Base-by-base conservation (phyloP, 2,888 invertebrate species). In the Rhabditoides inermis region DNA sequence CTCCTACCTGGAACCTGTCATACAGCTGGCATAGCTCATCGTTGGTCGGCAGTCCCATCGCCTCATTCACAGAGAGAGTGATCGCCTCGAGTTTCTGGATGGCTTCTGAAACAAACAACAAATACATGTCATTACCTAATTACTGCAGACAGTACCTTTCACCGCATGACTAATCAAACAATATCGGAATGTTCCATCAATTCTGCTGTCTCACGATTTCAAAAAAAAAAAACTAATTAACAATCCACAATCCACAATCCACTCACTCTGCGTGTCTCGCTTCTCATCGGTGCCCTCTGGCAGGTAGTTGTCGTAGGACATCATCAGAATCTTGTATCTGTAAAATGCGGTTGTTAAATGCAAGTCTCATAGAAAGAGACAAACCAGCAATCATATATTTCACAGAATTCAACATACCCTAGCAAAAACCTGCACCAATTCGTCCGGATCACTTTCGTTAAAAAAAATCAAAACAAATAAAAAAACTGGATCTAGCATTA, bases 291-390 rank as follows among this genome's bases (percentile, higher is more conserved):
- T 48, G 35, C 53, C 63, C 18, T 51, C 37, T 3, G 56, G 57
- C 55, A 70, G 53, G 40, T 53, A 58, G 15, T 68, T 55, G 7
- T 42, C 32, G 49, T 73, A 73, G 18, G 69, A 45, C 39, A 66
- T 54, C 73, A 73, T 73, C 45, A 73, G 51, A 23, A 69, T 53
- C 47, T 68, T 69, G 55, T 72, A 73, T 44, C 66, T 57, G 39
- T 7, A 52, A 23, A 22, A 28, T 0, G n/a, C 3, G n/a, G n/a
- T n/a, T n/a, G n/a, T n/a, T n/a, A n/a, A n/a, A n/a, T n/a, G n/a
- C n/a, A n/a, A n/a, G n/a, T n/a, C n/a, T n/a, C n/a, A n/a, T n/a
- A n/a, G n/a, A n/a, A n/a, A n/a, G n/a, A n/a, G n/a, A n/a, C n/a
- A n/a, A n/a, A n/a, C n/a, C n/a, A n/a, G n/a, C n/a, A n/a, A n/a